These are phyloP conservation scores for Chaenogobius annularis DNA, from an alignment of 2,113 vertebrate genomes.

Conservation along the genomic window DNA sequence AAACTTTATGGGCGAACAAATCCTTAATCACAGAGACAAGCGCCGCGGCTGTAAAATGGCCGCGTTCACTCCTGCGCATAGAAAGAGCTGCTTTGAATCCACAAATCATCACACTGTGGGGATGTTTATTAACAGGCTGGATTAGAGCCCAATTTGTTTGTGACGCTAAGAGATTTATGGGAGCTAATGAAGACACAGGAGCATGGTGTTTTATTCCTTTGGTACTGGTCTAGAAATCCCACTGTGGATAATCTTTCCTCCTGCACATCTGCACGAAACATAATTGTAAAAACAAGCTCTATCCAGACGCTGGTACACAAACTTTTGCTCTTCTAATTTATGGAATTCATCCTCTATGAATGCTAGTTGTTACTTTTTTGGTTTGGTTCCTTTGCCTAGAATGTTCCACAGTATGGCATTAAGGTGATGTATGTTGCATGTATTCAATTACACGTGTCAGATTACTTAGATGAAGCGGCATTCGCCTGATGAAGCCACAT, in stretches of 20 bases:
- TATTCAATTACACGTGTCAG: too few relatives aligned
- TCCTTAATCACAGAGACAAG: constrained; percentile 65
- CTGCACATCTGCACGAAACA: constrained; percentile 46
- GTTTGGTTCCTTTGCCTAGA: too few relatives aligned
- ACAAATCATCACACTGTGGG: constrained; percentile 12
- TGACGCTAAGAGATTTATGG: constrained; percentile 18
- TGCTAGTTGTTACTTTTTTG: too few relatives aligned
- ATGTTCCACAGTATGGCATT: too few relatives aligned
- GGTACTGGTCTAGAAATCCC: constrained; percentile 27
- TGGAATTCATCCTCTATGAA: too few relatives aligned
- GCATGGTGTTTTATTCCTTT: constrained; percentile 29
- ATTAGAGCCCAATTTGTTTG: constrained; percentile 20
- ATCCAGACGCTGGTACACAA: not conserved
- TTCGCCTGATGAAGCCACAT: not conserved
- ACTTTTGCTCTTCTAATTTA: not conserved
- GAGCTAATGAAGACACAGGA: constrained; percentile 39
- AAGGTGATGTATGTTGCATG: too few relatives aligned
- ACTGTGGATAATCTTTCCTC: constrained; percentile 43
- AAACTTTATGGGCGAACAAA: constrained; percentile 62
- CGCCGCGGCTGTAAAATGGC: constrained; percentile 55
- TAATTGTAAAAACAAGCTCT: constrained; percentile 13
- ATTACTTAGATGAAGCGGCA: not conserved
- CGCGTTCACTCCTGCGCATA: constrained; percentile 32
- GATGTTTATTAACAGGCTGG: constrained; percentile 33
- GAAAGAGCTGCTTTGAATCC: constrained; percentile 46